A percentile compares a stretch with the other conserved stretches of the same genome.
These are phyloP conservation scores for Aphidius gifuensis DNA, from an alignment of 1,140 invertebrate species.

Conservation along the genomic window DNA sequence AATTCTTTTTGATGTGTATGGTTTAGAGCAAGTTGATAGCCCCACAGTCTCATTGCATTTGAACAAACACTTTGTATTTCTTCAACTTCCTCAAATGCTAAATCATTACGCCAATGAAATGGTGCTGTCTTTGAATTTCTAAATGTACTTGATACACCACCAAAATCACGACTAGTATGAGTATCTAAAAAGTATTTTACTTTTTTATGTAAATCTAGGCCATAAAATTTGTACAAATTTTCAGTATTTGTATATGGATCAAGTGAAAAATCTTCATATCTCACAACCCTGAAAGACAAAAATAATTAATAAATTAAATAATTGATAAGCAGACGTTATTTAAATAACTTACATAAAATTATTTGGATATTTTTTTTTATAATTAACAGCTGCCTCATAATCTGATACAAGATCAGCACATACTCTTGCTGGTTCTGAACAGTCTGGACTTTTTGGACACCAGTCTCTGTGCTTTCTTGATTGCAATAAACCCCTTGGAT, in stretches of 20 bases:
- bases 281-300: conserved; percentile 62
- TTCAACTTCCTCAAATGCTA: conserved; percentile 68
- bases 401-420: conserved; percentile 82
- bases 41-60: conserved; percentile 77
- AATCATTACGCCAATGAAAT: conserved; percentile 78
- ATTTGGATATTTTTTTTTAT: conserved; percentile 67
- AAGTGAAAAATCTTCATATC: conserved; percentile 82
- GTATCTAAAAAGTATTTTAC: conserved; percentile 74
- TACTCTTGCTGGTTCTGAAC: conserved; percentile 70
- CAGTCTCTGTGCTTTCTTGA: conserved; percentile 80
- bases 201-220: conserved; percentile 66
- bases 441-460: conserved; percentile 80
- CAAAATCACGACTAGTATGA: conserved; percentile 75
- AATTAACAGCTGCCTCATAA: conserved; percentile 69
- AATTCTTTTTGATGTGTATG: conserved; percentile 58
- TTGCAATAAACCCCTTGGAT: conserved; percentile 82
- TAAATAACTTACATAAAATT: conserved; percentile 64
- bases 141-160: conserved; percentile 79
- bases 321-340: conserved; percentile 5
- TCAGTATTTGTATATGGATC: conserved; percentile 69
- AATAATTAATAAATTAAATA: not conserved
- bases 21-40: conserved; percentile 63
- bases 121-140: conserved; percentile 77
- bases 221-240: conserved; percentile 75
- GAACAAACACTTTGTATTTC: conserved; percentile 64